These are phyloP conservation scores for Myodes glareolus DNA, from an alignment of 2,113 vertebrate genomes.

Conservation along the genomic window DNA sequence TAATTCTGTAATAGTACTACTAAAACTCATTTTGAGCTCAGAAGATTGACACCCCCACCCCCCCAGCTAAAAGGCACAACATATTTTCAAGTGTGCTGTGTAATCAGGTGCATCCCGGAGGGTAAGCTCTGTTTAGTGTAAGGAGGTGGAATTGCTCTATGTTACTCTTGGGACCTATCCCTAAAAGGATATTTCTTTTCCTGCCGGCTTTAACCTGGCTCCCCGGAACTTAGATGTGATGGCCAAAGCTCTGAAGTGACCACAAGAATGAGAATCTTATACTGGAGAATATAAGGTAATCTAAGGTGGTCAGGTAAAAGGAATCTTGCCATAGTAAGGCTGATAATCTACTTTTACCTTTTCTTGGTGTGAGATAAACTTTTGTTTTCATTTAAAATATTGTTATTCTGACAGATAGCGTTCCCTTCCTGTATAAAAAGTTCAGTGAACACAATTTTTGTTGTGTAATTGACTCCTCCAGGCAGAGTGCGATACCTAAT, in stretches of 20 bases:
- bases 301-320: background rate
- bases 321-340: background rate
- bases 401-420: constrained; percentile 2
- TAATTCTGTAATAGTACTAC: background rate
- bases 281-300: background rate
- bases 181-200: background rate
- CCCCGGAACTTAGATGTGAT: background rate
- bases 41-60: background rate
- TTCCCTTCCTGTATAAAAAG: background rate
- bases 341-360: background rate
- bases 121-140: background rate
- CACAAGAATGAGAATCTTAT: background rate
- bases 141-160: background rate
- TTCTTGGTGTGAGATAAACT: background rate
- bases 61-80: background rate
- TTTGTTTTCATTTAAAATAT: background rate
- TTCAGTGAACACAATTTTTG: background rate
- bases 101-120: background rate
- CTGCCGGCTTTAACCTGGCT: background rate
- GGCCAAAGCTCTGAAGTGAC: background rate
- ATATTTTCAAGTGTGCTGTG: background rate
- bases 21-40: background rate
- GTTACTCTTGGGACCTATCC: background rate
- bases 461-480: background rate
- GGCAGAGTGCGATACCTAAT: background rate